Evolutionary conservation across 1,140 invertebrate species (phyloP), one percentile per base, ranked within the genome.

Genomic region (Cherax quadricarinatus): DNA sequence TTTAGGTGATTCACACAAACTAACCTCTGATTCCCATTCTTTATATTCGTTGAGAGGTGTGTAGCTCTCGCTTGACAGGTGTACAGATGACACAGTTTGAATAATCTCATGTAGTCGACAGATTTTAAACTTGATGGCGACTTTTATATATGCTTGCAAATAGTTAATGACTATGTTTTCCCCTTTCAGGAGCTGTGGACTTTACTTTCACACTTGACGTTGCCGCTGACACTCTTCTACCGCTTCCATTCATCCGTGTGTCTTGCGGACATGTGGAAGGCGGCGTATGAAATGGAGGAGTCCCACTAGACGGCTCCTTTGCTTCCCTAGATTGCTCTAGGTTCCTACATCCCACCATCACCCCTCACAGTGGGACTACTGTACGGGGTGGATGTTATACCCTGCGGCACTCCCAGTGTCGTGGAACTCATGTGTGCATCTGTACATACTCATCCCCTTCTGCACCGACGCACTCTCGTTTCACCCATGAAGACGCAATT

Each of bases 231-330:
- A 85, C 97, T 98, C 95, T 98, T 98, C 95, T 98, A 97, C 94
- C 95, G 97, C 86, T 98, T 98, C 95, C 98, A 98, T 95, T 97
- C 97, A 0, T 97, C 97, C 60, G 97, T 97, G 21, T 98, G 97
- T 94, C 96, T 98, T 60, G 97, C 97, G 12, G 97, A 98, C 94
- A 97, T 98, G 91, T 98, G 97, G 97, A 97, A 97, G 94, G 97
- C 96, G 70, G 97, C 97, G 5, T 98, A 98, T 94, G 96, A 97
- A 87, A 93, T 94, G 21, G 95, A 95, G 66, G 85, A 88, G 60
- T 24, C 89, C 24, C 93, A 93, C 84, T 94, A 93, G 75, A 62
- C 48, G 18, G 62, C 18, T 60, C 62, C 53, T 14, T 41, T 62
- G n/a, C 41, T 18, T 41, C 83, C 60, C 79, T 60, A 62, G 66